These are phyloP conservation scores for Etia nguti DNA, from an alignment of 2,113 vertebrate species.

Conservation along the genomic window DNA sequence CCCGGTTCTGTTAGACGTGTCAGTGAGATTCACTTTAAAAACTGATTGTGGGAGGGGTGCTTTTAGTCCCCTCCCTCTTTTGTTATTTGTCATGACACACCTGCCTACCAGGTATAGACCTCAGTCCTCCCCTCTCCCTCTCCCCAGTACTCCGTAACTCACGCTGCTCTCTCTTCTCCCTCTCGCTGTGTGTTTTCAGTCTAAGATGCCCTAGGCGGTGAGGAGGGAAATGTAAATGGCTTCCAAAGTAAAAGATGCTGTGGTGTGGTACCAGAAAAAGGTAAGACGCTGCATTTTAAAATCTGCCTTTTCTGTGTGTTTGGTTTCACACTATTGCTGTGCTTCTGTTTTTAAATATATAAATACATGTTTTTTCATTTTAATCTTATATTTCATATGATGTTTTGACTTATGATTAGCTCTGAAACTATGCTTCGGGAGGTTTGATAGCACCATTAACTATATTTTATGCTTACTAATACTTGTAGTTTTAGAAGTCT, in stretches of 20 bases:
- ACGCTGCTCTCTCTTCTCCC: background rate
- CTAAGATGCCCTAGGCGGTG: constrained; percentile 86
- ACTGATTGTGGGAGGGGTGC: background rate
- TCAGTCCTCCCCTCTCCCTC: background rate
- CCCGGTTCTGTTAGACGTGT: background rate
- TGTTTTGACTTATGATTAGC: background rate
- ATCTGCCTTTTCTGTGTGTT: background rate
- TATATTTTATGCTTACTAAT: background rate
- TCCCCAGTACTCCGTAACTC: constrained; percentile 3
- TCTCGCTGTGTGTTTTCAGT: constrained; percentile 73
- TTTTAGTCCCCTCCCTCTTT: background rate
- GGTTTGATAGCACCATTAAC: background rate
- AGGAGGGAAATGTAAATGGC: constrained; percentile 93
- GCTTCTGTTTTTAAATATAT: background rate
- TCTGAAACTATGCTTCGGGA: background rate
- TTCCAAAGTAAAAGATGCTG: constrained; percentile 98
- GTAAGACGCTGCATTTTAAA: constrained; percentile 70
- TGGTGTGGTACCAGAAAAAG: constrained; percentile 99
- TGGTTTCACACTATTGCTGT: background rate
- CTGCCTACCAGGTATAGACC: constrained; percentile 35
- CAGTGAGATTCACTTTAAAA: background rate
- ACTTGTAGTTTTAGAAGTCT: background rate
- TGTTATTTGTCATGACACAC: constrained; percentile 18
- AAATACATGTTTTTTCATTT: no score
- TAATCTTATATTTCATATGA: no score